Percentiles rank a stretch among this genome's conserved stretches.
Conservation (phyloP, 2,113 vertebrate genomes). For the Mungos mungo region DNA sequence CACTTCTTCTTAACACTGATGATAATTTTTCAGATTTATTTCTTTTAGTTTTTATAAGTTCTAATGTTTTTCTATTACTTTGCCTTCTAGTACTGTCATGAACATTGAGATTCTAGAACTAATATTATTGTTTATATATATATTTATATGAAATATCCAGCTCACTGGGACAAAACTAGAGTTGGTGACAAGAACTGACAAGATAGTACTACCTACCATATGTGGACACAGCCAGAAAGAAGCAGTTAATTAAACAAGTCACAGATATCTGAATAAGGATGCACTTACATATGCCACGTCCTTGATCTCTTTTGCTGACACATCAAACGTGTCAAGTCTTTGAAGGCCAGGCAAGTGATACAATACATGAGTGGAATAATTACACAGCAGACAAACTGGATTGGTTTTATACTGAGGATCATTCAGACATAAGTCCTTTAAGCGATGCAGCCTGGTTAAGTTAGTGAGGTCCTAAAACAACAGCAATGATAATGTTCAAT, state of each 20-base stretch:
- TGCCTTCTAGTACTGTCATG: background rate
- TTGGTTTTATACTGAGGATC: slow-evolving; percentile 89
- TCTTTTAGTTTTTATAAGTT: background rate
- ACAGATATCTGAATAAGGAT: background rate
- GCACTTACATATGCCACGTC: slow-evolving; percentile 90
- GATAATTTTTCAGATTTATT: slow-evolving; percentile 20
- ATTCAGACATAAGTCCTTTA: slow-evolving; percentile 89
- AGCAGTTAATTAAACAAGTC: background rate
- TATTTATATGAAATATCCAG: background rate
- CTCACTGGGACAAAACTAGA: slow-evolving; percentile 14
- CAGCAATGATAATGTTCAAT: background rate
- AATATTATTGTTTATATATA: background rate
- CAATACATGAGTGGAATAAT: slow-evolving; percentile 91
- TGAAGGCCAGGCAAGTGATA: slow-evolving; percentile 91
- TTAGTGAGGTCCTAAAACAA: slow-evolving; percentile 89
- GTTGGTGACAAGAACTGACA: background rate
- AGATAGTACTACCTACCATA: background rate
- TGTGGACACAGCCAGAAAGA: background rate
- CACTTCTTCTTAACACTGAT: background rate
- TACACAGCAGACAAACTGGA: slow-evolving; percentile 91
- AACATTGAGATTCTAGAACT: slow-evolving; percentile 1
- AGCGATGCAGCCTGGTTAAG: slow-evolving; percentile 83
- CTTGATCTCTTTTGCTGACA: slow-evolving; percentile 89
- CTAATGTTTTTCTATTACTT: slow-evolving; percentile 8
- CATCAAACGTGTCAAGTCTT: slow-evolving; percentile 89